These are phyloP conservation scores for Myotis brandtii DNA, from an alignment of 2,113 vertebrate species.

Conservation along the genomic window DNA sequence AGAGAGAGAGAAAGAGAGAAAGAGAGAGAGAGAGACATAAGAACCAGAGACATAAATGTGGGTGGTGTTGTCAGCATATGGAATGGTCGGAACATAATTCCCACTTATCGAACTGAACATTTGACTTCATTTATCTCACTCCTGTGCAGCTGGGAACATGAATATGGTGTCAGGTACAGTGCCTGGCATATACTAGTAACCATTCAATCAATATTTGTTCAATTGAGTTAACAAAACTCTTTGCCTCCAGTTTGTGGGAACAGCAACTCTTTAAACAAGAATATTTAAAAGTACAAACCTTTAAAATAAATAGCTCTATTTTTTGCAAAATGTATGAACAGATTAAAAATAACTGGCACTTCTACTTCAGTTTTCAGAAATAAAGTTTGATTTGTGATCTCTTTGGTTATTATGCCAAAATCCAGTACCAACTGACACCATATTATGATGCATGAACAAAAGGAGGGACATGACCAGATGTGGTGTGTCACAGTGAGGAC, in stretches of 20 bases:
- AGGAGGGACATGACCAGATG: slow-evolving; percentile 67
- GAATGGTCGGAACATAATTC: accelerated
- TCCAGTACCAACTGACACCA: background rate
- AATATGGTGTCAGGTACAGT: background rate
- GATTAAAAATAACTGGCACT: slow-evolving; percentile 60
- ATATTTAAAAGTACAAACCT: background rate
- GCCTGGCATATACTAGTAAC: background rate
- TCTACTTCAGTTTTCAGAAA: slow-evolving; percentile 58
- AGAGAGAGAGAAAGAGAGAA: no score
- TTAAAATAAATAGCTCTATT: slow-evolving; percentile 55
- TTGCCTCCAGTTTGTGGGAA: background rate
- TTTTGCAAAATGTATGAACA: slow-evolving; percentile 8
- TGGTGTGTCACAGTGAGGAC: slow-evolving; percentile 63
- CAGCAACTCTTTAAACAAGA: background rate
- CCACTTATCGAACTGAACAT: background rate
- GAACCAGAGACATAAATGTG: background rate
- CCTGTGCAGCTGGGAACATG: background rate
- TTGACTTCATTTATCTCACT: background rate
- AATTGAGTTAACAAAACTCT: background rate
- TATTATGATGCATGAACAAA: slow-evolving; percentile 55
- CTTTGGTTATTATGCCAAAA: slow-evolving; percentile 54
- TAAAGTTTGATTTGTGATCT: slow-evolving; percentile 43
- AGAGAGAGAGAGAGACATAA: no score
- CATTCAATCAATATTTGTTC: background rate
- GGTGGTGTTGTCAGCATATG: background rate